Base-by-base conservation (phyloP, 2,113 vertebrate species). In the Psephotus haematonotus region DNA sequence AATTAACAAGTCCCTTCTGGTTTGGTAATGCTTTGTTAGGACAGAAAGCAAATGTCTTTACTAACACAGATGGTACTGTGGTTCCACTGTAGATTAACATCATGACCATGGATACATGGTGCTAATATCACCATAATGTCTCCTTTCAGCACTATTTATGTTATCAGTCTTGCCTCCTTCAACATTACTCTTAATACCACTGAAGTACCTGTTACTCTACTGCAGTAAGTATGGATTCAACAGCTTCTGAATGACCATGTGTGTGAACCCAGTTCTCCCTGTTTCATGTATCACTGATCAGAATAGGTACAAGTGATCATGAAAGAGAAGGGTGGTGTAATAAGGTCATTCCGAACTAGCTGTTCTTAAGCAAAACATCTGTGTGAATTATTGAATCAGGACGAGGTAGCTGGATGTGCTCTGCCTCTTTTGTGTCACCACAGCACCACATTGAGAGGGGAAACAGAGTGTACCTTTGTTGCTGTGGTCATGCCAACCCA, bases 391-490 rank as follows among this genome's bases (percentile, higher is more conserved):
- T 23, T 5, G 6, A 75, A 23, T 25, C 19, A 33, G 41, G 46
- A 33, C 19, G 57, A 76, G 24, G 14, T 24, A 19, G 8, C 3
- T 67, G 28, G 41, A 52, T 0, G 0, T 27, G 47, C 28, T 67
- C 25, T 17, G 74, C 18, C 53, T 49, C 23, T 18, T 71, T 69
- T 2, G 0, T 20, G 43, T 11, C 47, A 46, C n/a, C 31, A 25
- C 17, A 70, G 37, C 49, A 70, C 75, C 55, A 44, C 22, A 2
- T 6, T 41, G 43, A 88, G 63, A 37, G 13, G 16, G 28, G 46
- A 41, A 24, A 31, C 13, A 37, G 39, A 17, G n/a, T 49, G 14
- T 3, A n/a, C 11, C 27, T 53, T 43, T 70, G 55, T 31, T 37
- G 49, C 44, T 85, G n/a, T 28, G 27, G 57, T 49, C 31, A n/a